Evolutionary conservation across 2,888 invertebrate species (phyloP).

Genomic region (Lacanobia oleracea): DNA sequence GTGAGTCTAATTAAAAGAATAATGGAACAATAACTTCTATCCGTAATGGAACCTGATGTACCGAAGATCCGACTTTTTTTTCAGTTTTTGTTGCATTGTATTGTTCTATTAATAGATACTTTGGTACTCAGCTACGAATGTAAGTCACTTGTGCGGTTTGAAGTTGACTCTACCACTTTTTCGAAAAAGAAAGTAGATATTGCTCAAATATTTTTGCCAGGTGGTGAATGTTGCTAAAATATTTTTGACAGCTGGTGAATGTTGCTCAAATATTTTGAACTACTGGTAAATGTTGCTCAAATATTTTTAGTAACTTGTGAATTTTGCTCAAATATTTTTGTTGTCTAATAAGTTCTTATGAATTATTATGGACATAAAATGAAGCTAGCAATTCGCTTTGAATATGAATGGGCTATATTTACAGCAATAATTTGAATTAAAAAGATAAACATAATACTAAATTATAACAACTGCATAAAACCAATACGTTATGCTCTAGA

Average conservation of each 20-base stretch:
- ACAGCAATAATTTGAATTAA: too few relatives aligned
- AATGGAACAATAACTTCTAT: slow-evolving; percentile 51
- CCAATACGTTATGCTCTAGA: too few relatives aligned
- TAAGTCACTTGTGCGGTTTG: slow-evolving; percentile 18
- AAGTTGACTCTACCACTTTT: not conserved
- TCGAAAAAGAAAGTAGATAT: not conserved
- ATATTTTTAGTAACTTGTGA: not conserved
- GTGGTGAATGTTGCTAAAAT: not conserved
- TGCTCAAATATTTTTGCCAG: too few relatives aligned
- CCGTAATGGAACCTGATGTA: slow-evolving; percentile 32
- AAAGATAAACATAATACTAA: too few relatives aligned
- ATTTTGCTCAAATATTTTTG: too few relatives aligned
- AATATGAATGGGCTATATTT: too few relatives aligned
- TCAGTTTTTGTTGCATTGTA: slow-evolving; percentile 50
- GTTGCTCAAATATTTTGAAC: not conserved
- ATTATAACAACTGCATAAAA: too few relatives aligned
- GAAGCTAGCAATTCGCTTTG: too few relatives aligned
- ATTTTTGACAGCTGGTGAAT: not conserved
- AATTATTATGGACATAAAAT: too few relatives aligned
- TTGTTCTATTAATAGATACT: slow-evolving; percentile 45
- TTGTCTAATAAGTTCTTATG: too few relatives aligned
- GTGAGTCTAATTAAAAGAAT: slow-evolving; percentile 53
- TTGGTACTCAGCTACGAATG: slow-evolving; percentile 20
- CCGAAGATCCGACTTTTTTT: slow-evolving; percentile 38
- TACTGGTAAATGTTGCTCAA: not conserved